Evolutionary conservation across 2,113 vertebrate species (phyloP).

Genomic region (Mellivora capensis): DNA sequence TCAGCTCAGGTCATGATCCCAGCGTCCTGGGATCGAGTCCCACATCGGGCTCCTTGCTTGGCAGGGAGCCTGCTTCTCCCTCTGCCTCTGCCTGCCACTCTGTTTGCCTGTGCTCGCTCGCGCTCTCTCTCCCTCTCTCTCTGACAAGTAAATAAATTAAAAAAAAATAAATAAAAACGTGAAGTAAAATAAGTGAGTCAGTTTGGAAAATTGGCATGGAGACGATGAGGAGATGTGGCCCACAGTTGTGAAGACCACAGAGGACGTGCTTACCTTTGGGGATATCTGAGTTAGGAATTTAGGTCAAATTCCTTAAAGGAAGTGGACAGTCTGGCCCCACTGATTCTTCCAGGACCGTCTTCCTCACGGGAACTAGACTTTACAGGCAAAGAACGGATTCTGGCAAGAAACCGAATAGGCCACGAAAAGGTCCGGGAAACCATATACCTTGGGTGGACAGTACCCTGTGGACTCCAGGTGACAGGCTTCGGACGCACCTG

Average conservation of each 20-base stretch:
- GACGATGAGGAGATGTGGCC: fast-evolving
- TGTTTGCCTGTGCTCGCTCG: too few species aligned
- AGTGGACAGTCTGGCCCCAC: not conserved
- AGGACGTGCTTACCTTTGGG: not conserved
- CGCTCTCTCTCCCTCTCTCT: too few species aligned
- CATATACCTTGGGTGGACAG: not conserved
- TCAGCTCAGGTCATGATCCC: too few species aligned
- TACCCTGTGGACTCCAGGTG: too few species aligned
- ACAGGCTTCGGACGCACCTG: not conserved
- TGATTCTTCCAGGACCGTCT: not conserved
- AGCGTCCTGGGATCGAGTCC: too few species aligned
- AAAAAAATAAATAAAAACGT: too few species aligned
- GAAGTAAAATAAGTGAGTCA: not conserved
- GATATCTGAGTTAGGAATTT: not conserved
- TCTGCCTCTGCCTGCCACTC: too few species aligned
- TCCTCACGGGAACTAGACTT: not conserved
- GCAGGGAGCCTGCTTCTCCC: too few species aligned
- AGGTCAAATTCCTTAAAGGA: not conserved
- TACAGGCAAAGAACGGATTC: not conserved
- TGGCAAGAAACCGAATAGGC: not conserved
- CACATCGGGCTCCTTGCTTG: too few species aligned
- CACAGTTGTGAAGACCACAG: not conserved
- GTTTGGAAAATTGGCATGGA: not conserved
- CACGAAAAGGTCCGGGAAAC: not conserved
- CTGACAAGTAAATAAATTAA: too few species aligned